Base-by-base conservation (phyloP, 2,797 vertebrate genomes). In the Oophaga sylvatica region DNA sequence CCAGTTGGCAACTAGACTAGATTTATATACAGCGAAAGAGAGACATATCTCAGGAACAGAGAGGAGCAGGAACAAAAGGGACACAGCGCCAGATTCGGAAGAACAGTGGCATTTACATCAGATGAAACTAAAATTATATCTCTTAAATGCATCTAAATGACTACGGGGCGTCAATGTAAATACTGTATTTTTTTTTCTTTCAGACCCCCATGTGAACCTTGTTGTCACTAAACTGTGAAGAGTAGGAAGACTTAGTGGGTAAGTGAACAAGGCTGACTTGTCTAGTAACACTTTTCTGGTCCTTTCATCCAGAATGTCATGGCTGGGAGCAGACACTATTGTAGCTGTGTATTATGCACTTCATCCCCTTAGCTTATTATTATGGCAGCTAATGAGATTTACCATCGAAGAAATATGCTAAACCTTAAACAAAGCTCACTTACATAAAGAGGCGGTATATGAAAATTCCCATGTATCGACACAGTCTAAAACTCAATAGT, bases 121-220 rank as follows among this genome's bases (percentile, higher is more conserved):
- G 48, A 11, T 53, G 1, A 53, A 8, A 53, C 7, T 9, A 53
- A 5, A 53, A 53, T 53, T 53, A 1, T 9, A 53, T 9, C 1
- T 53, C 11, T 53, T 53, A n/a, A 26, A 2, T 5, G 35, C 15
- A 8, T 16, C 9, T 53, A 2, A 56, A 8, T 2, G 13, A 77
- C 5, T 77, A 26, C 3, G 15, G n/a, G 45, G 35, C 17, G 26
- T 26, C 71, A 41, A 73, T 73, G 70, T 45, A 75, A 75, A 75
- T n/a, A 63, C 11, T 65, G 5, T 17, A 26, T 81, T 67, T 62
- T 13, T 13, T 45, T 77, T 81, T 12, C 65, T 63, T 65, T 65
- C 31, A 81, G 60, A n/a, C 35, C n/a, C 79, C 62, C 62, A 3
- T 65, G 79, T 81, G 79, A 81, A 81, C 41, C 31, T 41, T 81